Evolutionary conservation across 2,888 invertebrate species (phyloP).

Genomic region (Tetragonisca angustula): DNA sequence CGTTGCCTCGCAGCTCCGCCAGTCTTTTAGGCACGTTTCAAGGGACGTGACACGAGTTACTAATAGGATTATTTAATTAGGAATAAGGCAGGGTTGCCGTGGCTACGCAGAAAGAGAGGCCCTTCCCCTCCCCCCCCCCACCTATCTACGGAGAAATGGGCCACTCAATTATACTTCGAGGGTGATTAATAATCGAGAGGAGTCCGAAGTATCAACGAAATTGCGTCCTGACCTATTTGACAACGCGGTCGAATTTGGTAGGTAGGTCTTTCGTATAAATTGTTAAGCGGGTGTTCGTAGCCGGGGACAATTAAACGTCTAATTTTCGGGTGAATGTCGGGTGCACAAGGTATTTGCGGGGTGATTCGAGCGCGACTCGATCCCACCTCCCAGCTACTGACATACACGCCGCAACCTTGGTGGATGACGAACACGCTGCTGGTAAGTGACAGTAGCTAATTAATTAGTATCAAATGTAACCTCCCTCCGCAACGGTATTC

Average conservation of each 20-base stretch:
- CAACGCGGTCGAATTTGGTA: not conserved
- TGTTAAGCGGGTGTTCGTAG: constrained; percentile 26
- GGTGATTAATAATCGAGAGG: constrained; percentile 2
- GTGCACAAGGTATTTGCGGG: constrained; percentile 52
- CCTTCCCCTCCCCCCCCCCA: no score
- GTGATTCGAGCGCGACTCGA: constrained; percentile 53
- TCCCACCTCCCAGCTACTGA: constrained; percentile 32
- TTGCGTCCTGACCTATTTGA: not conserved
- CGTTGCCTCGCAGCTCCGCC: not conserved
- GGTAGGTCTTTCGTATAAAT: constrained; percentile 22
- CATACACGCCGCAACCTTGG: constrained; percentile 64
- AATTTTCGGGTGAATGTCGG: constrained; percentile 53
- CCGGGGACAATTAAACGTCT: constrained; percentile 52
- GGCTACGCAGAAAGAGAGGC: not conserved
- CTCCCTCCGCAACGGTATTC: constrained; percentile 57
- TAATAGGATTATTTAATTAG: constrained; percentile 7
- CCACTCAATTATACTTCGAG: not conserved
- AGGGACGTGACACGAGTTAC: not conserved
- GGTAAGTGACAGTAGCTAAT: constrained; percentile 78
- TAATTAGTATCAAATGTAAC: constrained; percentile 79
- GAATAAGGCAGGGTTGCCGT: not conserved
- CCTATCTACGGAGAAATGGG: not conserved
- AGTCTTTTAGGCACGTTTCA: not conserved
- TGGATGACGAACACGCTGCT: constrained; percentile 77
- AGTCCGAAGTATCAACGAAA: not conserved